Percentiles rank a stretch among this genome's conserved stretches.
phyloP scores from a whole-genome alignment of 1,140 invertebrate genomes.

The Cardiocondyla obscurior region DNA sequence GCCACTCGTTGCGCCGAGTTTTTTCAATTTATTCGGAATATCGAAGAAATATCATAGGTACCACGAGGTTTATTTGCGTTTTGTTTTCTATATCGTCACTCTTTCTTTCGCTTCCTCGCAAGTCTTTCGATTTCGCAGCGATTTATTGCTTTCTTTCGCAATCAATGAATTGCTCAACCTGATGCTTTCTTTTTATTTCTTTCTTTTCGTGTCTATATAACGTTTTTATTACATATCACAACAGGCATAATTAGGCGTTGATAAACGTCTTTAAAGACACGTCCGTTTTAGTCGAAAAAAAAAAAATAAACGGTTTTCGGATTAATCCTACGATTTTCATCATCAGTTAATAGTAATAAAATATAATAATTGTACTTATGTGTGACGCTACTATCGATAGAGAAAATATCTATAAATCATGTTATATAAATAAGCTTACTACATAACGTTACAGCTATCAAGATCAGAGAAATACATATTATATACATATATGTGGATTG shows the following conservation, averaged over 20 bases:
- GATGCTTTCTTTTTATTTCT: conserved; percentile 30
- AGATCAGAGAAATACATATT: conserved; percentile 58
- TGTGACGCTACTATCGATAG: conserved; percentile 29
- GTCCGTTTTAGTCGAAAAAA: conserved; percentile 31
- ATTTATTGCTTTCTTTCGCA: conserved; percentile 68
- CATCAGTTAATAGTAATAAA: conserved; percentile 60
- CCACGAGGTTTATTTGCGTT: conserved; percentile 45
- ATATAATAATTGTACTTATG: conserved; percentile 61
- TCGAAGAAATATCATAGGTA: conserved; percentile 59
- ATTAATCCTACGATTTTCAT: conserved; percentile 42
- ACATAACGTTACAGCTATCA: conserved; percentile 51
- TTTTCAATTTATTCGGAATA: conserved; percentile 49
- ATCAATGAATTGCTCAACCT: conserved; percentile 59
- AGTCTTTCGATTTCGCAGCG: conserved; percentile 59
- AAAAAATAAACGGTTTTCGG: conserved; percentile 50
- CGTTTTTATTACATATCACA: conserved; percentile 64
- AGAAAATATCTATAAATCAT: conserved; percentile 64
- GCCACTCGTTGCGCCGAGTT: conserved; percentile 3
- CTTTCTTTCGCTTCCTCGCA: conserved; percentile 37
- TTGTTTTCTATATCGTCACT: conserved; percentile 36
- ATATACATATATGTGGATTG: conserved; percentile 57
- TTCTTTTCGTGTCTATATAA: conserved; percentile 50
- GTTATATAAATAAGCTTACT: conserved; percentile 65
- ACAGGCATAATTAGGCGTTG: conserved; percentile 64
- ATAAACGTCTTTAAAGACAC: conserved; percentile 56